Base-by-base conservation (phyloP, 2,888 invertebrate genomes). In the Chymomyza caudatula region DNA sequence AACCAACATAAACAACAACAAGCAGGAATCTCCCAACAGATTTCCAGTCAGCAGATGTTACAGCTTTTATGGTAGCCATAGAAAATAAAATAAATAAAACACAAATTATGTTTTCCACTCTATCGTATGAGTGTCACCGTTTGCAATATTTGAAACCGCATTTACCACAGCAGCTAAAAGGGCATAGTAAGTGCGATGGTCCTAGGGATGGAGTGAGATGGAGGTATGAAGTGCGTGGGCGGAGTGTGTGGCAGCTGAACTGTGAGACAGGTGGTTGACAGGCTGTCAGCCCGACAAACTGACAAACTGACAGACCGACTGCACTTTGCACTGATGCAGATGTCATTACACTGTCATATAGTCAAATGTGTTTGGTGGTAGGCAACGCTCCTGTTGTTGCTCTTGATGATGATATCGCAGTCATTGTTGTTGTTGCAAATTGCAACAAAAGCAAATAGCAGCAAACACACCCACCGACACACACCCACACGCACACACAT, bases 61-160 rank as follows among this genome's bases (percentile, higher is more conserved):
- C 68, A 59, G 47, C 64, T 25, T 67, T 59, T 23, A 37, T 37
- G 29, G 29, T 37, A 8, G 29, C 29, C 11, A 4, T 3, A 2
- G 29, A 37, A 11, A 37, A 72, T 70, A 69, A 85, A 76, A 69
- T 83, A 79, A 85, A 79, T 73, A 69, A 66, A 70, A 74, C 72
- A 57, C 42, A 63, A 63, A 42, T 29, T 43, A 63, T 57, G 20
- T 57, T 37, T 20, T 43, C 15, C 57, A 19, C 47, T 15, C 19
- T 47, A 5, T 47, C 17, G 29, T 11, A 37, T 37, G 20, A 54
- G 20, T 49, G 37, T 63, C 69, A 70, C 67, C 71, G 72, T 87
- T 88, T 82, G 78, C 82, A 78, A 84, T 79, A 81, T 87, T 80
- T 85, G 79, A 77, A 83, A 88, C 87, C 88, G 77, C 87, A 87